Percentiles rank a stretch among this genome's conserved stretches.
phyloP scores from a whole-genome alignment of 2,888 invertebrate genomes.

The Ectobius pallidus region DNA sequence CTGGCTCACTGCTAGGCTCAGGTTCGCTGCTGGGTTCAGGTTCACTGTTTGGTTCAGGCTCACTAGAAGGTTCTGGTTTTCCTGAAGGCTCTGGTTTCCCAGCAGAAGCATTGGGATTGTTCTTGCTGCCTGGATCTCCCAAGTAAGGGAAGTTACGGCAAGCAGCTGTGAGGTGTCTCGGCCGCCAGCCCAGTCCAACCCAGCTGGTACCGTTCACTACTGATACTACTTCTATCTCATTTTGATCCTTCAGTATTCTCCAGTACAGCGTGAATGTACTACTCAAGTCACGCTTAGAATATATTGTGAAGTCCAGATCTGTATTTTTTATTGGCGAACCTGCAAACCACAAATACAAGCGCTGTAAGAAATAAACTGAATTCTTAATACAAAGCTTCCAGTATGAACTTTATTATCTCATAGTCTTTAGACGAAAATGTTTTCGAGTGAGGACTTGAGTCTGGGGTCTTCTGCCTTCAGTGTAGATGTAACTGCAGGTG shows the following conservation, averaged over 20 bases:
- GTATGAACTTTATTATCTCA: too few relatives aligned
- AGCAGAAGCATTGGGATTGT: conserved; percentile 46
- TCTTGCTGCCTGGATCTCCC: conserved; percentile 52
- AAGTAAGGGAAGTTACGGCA: conserved; percentile 83
- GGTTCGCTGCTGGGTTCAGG: conserved; percentile 47
- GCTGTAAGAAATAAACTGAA: too few relatives aligned
- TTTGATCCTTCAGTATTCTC: conserved; percentile 79
- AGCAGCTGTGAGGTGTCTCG: conserved; percentile 71
- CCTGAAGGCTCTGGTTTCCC: conserved; percentile 47
- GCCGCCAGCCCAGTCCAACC: conserved; percentile 92
- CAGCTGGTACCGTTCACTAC: conserved; percentile 89
- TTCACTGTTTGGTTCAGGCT: conserved; percentile 46
- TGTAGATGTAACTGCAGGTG: too few relatives aligned
- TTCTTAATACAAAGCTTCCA: too few relatives aligned
- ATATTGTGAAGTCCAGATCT: conserved; percentile 72
- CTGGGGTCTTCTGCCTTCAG: too few relatives aligned
- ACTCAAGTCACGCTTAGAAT: conserved; percentile 73
- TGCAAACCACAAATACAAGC: too few relatives aligned
- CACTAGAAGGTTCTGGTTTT: conserved; percentile 48
- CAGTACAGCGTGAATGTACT: conserved; percentile 82
- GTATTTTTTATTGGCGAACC: conserved; percentile 78
- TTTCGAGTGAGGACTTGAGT: too few relatives aligned
- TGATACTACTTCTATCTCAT: conserved; percentile 88
- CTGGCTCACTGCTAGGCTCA: conserved; percentile 53
- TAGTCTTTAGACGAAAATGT: too few relatives aligned